These are phyloP conservation scores for Jacana jacana DNA, from an alignment of 2,113 vertebrate species.

Conservation along the genomic window DNA sequence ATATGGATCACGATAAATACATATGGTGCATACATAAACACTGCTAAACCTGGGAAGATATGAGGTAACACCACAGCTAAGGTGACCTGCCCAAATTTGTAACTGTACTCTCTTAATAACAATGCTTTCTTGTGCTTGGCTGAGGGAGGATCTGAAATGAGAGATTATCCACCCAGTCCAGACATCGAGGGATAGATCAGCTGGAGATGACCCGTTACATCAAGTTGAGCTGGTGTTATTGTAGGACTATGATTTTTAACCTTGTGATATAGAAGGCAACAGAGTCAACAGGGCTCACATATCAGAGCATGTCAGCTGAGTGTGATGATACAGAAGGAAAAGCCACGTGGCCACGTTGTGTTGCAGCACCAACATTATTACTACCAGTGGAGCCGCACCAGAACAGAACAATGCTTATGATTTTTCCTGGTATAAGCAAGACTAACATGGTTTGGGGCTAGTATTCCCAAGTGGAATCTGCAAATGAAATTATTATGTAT, in stretches of 20 bases:
- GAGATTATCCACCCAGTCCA: neutral
- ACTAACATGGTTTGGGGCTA: constrained; percentile 36
- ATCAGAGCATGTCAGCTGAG: neutral
- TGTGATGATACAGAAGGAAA: neutral
- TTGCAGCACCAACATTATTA: neutral
- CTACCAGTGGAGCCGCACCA: neutral
- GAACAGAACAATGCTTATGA: constrained; percentile 8
- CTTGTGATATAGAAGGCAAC: neutral
- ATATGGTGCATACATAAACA: neutral
- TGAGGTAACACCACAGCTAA: neutral
- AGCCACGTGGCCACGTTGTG: neutral
- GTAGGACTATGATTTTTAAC: neutral
- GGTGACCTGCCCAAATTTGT: neutral
- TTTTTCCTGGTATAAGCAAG: constrained; percentile 48
- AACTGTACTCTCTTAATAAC: neutral
- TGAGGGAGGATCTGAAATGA: neutral
- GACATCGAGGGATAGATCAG: neutral
- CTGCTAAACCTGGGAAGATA: neutral
- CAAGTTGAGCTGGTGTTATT: neutral
- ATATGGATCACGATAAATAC: neutral
- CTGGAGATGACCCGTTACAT: neutral
- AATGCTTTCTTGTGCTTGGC: neutral
- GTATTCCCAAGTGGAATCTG: constrained; percentile 47
- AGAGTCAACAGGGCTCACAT: neutral
- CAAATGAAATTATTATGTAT: constrained; percentile 62